Evolutionary conservation across 1,140 invertebrate genomes (phyloP).

Genomic region (Lepidurus arcticus): DNA sequence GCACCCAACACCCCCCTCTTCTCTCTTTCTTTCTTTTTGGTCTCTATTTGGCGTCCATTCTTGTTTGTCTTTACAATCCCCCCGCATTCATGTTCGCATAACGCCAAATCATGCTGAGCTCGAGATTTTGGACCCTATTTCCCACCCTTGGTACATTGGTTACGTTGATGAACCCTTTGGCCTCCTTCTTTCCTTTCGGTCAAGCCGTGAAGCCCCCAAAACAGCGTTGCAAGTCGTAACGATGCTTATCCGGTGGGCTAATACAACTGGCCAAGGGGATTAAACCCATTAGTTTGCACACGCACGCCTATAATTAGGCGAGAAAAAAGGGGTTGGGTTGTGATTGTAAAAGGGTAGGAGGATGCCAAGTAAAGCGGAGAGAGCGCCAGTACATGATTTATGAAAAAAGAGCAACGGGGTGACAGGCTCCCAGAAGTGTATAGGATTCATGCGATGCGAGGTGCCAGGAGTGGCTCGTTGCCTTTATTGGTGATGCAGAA

Average conservation of each 20-base stretch:
- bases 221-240: constrained; percentile 2
- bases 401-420: neutral
- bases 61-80: neutral
- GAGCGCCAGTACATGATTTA: neutral
- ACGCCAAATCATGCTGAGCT: neutral
- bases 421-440: neutral
- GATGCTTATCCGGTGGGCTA: constrained; percentile 12
- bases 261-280: constrained; percentile 9
- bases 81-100: neutral
- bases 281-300: constrained; percentile 19
- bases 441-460: neutral
- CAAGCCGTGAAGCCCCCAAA: neutral
- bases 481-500: constrained; percentile 13
- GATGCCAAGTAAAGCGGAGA: neutral
- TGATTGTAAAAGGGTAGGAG: neutral
- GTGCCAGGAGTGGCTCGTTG: constrained; percentile 3
- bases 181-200: neutral
- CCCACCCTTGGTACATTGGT: neutral
- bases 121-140: neutral
- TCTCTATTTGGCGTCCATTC: neutral
- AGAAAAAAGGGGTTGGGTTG: neutral
- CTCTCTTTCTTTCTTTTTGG: neutral
- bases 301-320: constrained; percentile 13
- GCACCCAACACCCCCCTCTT: neutral
- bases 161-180: neutral